Percentiles rank a stretch among this genome's conserved stretches.
These are phyloP conservation scores for Machaerirhynchus nigripectus DNA, from an alignment of 2,113 vertebrate genomes.

Conservation along the genomic window DNA sequence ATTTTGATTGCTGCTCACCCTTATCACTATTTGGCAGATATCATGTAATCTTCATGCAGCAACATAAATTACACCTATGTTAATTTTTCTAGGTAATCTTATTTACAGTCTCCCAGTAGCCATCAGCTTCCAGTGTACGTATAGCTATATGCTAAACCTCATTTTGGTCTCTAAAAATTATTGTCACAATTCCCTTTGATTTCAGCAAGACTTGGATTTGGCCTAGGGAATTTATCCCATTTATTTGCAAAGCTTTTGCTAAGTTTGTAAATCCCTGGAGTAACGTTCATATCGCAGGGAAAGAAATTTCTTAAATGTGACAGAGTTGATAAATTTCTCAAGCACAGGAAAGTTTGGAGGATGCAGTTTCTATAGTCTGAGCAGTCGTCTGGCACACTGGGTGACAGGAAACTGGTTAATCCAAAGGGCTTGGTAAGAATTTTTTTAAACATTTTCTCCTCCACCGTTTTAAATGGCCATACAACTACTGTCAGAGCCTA, in stretches of 20 bases:
- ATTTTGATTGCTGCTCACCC: not conserved
- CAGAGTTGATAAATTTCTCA: constrained; percentile 41
- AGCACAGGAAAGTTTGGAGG: not conserved
- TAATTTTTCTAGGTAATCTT: not conserved
- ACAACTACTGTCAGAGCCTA: not conserved
- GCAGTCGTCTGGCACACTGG: not conserved
- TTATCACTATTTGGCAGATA: not conserved
- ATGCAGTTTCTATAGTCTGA: not conserved
- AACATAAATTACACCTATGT: not conserved
- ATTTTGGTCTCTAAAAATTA: not conserved
- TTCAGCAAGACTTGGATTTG: constrained; percentile 13
- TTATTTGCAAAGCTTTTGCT: constrained; percentile 37
- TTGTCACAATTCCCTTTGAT: not conserved
- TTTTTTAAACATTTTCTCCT: not conserved
- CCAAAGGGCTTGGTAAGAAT: not conserved
- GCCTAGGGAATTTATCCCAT: constrained; percentile 35
- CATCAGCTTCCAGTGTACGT: not conserved
- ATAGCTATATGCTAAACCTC: not conserved
- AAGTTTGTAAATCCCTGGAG: constrained; percentile 30
- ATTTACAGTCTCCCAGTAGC: not conserved
- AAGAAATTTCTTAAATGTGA: constrained; percentile 12
- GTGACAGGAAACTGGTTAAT: not conserved
- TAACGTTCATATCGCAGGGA: not conserved
- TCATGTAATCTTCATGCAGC: not conserved
- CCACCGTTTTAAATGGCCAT: not conserved